Evolutionary conservation across 2,888 invertebrate species (phyloP).

Genomic region (Eustalomyia histrio): DNA sequence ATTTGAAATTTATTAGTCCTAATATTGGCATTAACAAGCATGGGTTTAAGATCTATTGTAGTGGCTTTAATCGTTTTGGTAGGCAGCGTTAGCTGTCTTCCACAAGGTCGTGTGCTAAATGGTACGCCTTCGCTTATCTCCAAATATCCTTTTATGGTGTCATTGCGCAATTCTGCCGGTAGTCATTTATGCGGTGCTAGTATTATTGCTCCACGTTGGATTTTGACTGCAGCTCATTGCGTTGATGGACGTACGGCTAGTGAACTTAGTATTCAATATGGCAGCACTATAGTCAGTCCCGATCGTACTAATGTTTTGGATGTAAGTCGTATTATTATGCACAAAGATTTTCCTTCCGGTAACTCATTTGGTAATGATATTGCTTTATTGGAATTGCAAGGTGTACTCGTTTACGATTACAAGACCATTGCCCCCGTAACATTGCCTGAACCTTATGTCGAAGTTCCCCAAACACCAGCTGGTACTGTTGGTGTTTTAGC

Average conservation of each 20-base stretch:
- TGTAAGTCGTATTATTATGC: conserved; percentile 73
- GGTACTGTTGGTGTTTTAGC: conserved; percentile 70
- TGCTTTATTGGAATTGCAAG: conserved; percentile 75
- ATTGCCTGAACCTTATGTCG: conserved; percentile 70
- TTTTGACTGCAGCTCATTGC: conserved; percentile 76
- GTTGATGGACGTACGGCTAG: conserved; percentile 56
- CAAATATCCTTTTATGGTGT: conserved; percentile 75
- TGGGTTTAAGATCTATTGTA: conserved; percentile 35
- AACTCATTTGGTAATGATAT: conserved; percentile 78
- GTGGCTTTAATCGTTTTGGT: conserved; percentile 12
- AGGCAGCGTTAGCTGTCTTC: conserved; percentile 58
- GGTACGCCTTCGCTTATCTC: conserved; percentile 72
- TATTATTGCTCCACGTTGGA: conserved; percentile 70
- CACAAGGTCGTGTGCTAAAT: conserved; percentile 73
- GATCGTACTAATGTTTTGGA: conserved; percentile 70
- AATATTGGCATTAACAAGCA: conserved; percentile 4
- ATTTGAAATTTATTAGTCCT: conserved; percentile 29
- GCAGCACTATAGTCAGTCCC: conserved; percentile 67
- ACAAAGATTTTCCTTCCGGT: conserved; percentile 72
- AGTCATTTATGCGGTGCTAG: conserved; percentile 73
- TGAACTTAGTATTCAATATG: conserved; percentile 71
- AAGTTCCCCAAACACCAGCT: conserved; percentile 69
- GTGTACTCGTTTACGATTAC: conserved; percentile 71
- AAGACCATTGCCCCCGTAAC: conserved; percentile 71
- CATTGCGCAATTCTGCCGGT: conserved; percentile 70